A percentile compares a stretch with the other conserved stretches of the same genome.
Conservation (phyloP, 2,888 invertebrate genomes). For the Drosophila fungiperda region DNA sequence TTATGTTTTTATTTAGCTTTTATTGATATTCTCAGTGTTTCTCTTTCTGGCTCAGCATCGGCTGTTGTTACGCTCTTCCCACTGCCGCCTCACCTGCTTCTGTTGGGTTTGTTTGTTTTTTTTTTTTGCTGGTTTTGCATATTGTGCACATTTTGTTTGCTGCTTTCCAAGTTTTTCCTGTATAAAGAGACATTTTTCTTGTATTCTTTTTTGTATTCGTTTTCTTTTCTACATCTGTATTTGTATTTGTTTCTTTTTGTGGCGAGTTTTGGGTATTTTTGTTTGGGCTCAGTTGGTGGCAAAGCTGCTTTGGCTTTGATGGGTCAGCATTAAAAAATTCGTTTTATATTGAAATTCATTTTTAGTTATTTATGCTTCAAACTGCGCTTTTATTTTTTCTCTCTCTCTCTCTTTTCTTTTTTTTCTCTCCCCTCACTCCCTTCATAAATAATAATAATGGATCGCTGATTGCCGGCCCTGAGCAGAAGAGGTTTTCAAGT, state of each 20-base stretch:
- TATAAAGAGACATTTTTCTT: conserved; percentile 49
- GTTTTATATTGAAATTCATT: conserved; percentile 71
- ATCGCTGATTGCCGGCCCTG: conserved; percentile 67
- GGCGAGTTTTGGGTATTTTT: conserved; percentile 22
- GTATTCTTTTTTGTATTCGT: conserved; percentile 31
- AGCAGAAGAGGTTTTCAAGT: conserved; percentile 46
- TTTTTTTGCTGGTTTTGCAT: conserved; percentile 58
- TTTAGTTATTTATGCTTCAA: conserved; percentile 66
- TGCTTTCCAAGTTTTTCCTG: conserved; percentile 59
- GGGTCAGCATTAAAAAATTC: conserved; percentile 74
- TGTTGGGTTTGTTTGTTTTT: conserved; percentile 29
- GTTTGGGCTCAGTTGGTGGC: conserved; percentile 52
- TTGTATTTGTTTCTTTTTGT: conserved; percentile 21
- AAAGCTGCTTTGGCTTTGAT: conserved; percentile 57
- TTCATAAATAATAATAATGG: conserved; percentile 34
- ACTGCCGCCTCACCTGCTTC: conserved; percentile 23
- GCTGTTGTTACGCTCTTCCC: conserved; percentile 5
- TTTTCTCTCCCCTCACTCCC: background rate
- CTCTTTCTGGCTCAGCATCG: conserved; percentile 17
- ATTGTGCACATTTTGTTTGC: conserved; percentile 63
- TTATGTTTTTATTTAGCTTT: conserved; percentile 35
- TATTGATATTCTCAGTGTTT: conserved; percentile 37
- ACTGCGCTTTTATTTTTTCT: conserved; percentile 64
- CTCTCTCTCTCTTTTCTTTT: background rate
- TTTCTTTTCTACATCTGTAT: conserved; percentile 40